A percentile compares a stretch with the other conserved stretches of the same genome.
phyloP scores from a whole-genome alignment of 2,888 invertebrate genomes.

The Eupithecia pulchellata region DNA sequence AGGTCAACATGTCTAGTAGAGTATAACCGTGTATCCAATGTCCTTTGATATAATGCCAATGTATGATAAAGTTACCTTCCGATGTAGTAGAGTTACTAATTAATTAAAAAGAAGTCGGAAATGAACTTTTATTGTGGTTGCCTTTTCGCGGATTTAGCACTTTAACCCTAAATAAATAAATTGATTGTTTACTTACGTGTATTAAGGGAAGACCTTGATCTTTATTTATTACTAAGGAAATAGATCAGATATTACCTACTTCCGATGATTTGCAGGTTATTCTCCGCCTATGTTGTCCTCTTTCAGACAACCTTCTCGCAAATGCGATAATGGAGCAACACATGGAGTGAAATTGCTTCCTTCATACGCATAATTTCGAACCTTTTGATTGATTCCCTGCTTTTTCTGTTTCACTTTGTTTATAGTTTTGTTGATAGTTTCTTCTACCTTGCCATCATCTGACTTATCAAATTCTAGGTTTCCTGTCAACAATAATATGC shows the following conservation, averaged over 20 bases:
- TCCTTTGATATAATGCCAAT: constrained; percentile 50
- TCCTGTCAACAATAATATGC: neutral
- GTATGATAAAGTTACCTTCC: constrained; percentile 12
- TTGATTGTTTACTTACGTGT: constrained; percentile 21
- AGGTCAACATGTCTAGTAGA: constrained; percentile 47
- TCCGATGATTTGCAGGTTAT: constrained; percentile 4
- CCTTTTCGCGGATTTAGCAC: constrained; percentile 29
- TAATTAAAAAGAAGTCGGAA: constrained; percentile 28
- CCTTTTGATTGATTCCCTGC: neutral
- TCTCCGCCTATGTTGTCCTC: neutral
- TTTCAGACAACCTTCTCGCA: neutral
- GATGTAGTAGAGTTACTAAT: constrained; percentile 17
- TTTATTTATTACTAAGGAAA: constrained; percentile 32
- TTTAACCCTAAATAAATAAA: constrained; percentile 25
- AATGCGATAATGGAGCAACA: neutral
- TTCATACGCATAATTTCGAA: too few species aligned
- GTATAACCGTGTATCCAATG: constrained; percentile 38
- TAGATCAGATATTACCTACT: constrained; percentile 13
- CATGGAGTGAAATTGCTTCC: neutral
- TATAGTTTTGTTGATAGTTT: neutral
- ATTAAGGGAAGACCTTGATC: constrained; percentile 28
- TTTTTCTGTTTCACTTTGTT: neutral
- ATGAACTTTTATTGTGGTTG: constrained; percentile 28
- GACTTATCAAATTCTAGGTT: neutral
- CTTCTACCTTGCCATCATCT: neutral